Base-by-base conservation (phyloP, 2,888 invertebrate genomes). In the Helleia helle region DNA sequence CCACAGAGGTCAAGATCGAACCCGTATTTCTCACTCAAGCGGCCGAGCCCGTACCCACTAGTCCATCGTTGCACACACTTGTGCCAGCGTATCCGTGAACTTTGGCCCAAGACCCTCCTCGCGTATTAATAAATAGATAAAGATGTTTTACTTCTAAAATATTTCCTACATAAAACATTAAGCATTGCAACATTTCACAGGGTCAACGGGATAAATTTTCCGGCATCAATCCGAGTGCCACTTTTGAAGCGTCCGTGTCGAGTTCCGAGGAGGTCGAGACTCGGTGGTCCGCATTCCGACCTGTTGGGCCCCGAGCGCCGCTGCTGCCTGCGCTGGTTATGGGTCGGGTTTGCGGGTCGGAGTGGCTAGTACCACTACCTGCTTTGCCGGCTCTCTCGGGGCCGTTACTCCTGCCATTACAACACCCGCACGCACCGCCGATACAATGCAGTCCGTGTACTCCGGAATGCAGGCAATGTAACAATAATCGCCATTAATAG, bases 281-380 rank as follows among this genome's bases (percentile, higher is more conserved):
- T 0, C 58, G 81, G 26, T 84, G 84, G 77, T 86, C 86, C 0
- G 86, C 86, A 0, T 86, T 86, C 53, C 64, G 84, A 3, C 86
- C 85, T 0, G 86, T 86, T 1, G 83, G 84, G 0, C 83, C 77
- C 0, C 65, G 83, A 0, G 74, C 81, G n/a, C 85, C 84, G 0
- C 49, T 83, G 26, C 55, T 85, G 5, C 81, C 84, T 0, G 81
- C 85, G 0, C 45, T 86, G 7, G 83, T 84, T 11, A 84, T 86
- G 76, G 81, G 84, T 2, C 56, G 85, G n/a, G 85, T 86, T 1
- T 85, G 84, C 38, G 86, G 85, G 0, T 81, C 85, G 0, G 86
- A 86, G 15, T 86, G 86, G 85, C 59, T 86, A 40, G 79, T 86
- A 8, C 85, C 84, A 0, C 50, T 85, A 28, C 84, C 84, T 0